Base-by-base conservation (phyloP, 1,140 invertebrate genomes). In the Metaphire vulgaris region DNA sequence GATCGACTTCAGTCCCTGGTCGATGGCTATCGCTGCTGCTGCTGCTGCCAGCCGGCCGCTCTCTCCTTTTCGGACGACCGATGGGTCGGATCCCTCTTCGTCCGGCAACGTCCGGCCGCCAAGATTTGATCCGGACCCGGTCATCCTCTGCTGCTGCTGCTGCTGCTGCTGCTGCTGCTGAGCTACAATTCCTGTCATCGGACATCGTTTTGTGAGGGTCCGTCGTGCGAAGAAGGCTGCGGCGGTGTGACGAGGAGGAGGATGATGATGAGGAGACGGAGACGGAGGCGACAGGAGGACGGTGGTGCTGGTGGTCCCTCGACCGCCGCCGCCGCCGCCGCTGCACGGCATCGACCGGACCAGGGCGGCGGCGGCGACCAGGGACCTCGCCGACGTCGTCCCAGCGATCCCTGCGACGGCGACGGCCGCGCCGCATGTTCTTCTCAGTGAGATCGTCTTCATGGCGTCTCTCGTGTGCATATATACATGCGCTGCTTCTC, bases 1-100 rank as follows among this genome's bases (percentile, higher is more conserved):
- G 6, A 77, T 32, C 2, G 76, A 32, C 66, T 77, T 77, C n/a
- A 56, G 6, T 56, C 21, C 41, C 21, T 6, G 6, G 41, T 56
- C 41, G 6, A 56, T 21, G 21, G 41, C 41, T 56, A 56, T 56
- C 41, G 41, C 21, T 56, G 41, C 41, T 21, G 41, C 41, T 56
- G 41, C 41, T 21, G 6, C 41, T 56, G 41, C 41, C 21, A 6
- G 41, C 41, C 41, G 41, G 41, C 21, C 41, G 21, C 6, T 56
- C 41, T 6, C 41, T n/a, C n/a, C n/a, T n/a, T n/a, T n/a, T n/a
- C n/a, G n/a, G n/a, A n/a, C n/a, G n/a, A n/a, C n/a, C n/a, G n/a
- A n/a, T n/a, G n/a, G n/a, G n/a, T n/a, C n/a, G n/a, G n/a, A n/a
- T n/a, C n/a, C n/a, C n/a, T n/a, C n/a, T n/a, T n/a, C n/a, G n/a